Evolutionary conservation across 1,140 invertebrate species (phyloP).

Genomic region (Pogonus chalceus): DNA sequence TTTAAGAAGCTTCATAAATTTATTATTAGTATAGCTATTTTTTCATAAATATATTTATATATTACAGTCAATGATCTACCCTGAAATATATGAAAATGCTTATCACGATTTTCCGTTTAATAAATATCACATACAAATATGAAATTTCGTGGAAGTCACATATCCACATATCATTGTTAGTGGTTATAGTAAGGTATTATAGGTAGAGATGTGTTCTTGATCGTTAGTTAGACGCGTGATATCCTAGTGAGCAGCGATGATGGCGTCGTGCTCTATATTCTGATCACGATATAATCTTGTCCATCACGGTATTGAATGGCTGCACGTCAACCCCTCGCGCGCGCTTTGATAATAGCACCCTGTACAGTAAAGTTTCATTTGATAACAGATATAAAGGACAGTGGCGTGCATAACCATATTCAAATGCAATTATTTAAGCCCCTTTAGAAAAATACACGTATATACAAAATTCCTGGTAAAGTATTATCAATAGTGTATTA

Average conservation of each 20-base stretch:
- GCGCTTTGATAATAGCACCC: neutral
- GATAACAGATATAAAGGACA: constrained; percentile 9
- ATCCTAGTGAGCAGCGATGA: too few relatives aligned
- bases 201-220: neutral
- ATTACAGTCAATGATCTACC: too few relatives aligned
- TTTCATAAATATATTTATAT: too few relatives aligned
- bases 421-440: neutral
- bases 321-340: constrained; percentile 1
- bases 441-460: too few relatives aligned
- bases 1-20: too few relatives aligned
- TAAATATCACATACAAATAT: too few relatives aligned
- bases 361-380: constrained; percentile 12
- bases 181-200: neutral
- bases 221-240: neutral
- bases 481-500: neutral
- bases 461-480: neutral
- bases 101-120: too few relatives aligned
- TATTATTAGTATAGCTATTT: too few relatives aligned
- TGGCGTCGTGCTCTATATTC: constrained; percentile 1
- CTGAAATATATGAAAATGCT: too few relatives aligned
- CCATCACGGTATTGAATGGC: constrained; percentile 6
- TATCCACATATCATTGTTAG: neutral
- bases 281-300: constrained; percentile 5
- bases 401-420: neutral
- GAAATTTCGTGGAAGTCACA: too few relatives aligned